Evolutionary conservation across 1,140 invertebrate species (phyloP).

Genomic region (Papilio polyxenes): DNA sequence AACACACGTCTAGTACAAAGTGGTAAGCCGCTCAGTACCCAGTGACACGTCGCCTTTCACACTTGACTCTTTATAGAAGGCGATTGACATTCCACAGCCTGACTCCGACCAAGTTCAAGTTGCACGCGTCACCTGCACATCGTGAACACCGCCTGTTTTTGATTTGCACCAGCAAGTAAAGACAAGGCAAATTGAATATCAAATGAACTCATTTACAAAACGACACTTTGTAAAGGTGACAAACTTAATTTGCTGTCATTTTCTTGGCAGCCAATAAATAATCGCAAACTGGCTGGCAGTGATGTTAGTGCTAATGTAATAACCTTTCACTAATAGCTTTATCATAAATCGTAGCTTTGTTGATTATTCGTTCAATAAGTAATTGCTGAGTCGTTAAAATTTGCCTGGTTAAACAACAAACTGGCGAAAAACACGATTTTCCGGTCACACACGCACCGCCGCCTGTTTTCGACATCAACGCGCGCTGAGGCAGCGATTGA

Average conservation of each 20-base stretch:
- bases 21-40: slow-evolving; percentile 34
- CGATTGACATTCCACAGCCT: slow-evolving; percentile 63
- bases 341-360: background rate
- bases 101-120: slow-evolving; percentile 62
- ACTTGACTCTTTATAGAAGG: slow-evolving; percentile 68
- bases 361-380: background rate
- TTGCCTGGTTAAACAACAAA: background rate
- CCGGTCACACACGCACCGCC: slow-evolving; percentile 31
- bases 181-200: background rate
- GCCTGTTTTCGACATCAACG: slow-evolving; percentile 39
- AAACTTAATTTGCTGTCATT: background rate
- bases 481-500: slow-evolving; percentile 32
- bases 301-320: background rate
- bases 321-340: background rate
- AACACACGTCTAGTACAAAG: slow-evolving; percentile 29
- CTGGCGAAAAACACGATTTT: background rate
- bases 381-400: background rate
- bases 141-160: background rate
- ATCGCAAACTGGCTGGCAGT: too few species aligned
- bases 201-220: background rate
- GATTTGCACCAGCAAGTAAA: background rate
- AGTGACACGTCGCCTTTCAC: slow-evolving; percentile 57
- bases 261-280: background rate
- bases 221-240: background rate
- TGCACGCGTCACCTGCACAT: slow-evolving; percentile 29